Base-by-base conservation (phyloP, 2,888 invertebrate species). In the Yponomeuta sedellus region DNA sequence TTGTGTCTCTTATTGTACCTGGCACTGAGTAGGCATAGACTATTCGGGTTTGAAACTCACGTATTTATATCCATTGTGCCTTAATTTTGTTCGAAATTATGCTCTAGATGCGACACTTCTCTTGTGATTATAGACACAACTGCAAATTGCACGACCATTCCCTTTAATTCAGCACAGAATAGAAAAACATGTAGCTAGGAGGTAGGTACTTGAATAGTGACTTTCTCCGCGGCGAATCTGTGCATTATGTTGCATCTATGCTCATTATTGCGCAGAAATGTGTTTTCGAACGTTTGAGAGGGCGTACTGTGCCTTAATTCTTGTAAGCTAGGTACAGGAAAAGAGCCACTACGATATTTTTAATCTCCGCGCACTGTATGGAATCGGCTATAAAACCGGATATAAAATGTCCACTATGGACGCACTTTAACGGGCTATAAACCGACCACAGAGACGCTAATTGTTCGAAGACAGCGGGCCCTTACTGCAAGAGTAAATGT, bases 391-490 rank as follows among this genome's bases (percentile, higher is more conserved):
- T 81, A 82, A 84, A 83, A 80, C 76, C 77, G 79, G 80, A 80
- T 82, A 82, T 86, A 82, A 86, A 86, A 79, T 75, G 76, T 71
- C 71, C 73, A 75, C 76, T 74, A 82, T 81, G 77, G 76, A 79
- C 82, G 76, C 72, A 68, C 77, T 83, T 88, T 87, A 82, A 86
- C 77, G 77, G 77, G 76, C 78, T 80, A 83, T 88, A 80, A 86
- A 88, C 83, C 74, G 72, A 78, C 79, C 74, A 86, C 83, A 81
- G 83, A 82, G 80, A 73, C 44, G 75, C 80, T 85, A 85, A 86
- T 86, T 86, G 85, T 86, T 39, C 59, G 40, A 72, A 72, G 69
- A 70, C 74, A 73, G 70, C 75, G 75, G 74, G 74, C 74, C 73
- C 74, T 75, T 74, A 74, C 74, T 75, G 67, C 69, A 76, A 71